Percentiles rank a stretch among this genome's conserved stretches.
phyloP scores from a whole-genome alignment of 1,140 invertebrate genomes.

The Hylaeus anthracinus region DNA sequence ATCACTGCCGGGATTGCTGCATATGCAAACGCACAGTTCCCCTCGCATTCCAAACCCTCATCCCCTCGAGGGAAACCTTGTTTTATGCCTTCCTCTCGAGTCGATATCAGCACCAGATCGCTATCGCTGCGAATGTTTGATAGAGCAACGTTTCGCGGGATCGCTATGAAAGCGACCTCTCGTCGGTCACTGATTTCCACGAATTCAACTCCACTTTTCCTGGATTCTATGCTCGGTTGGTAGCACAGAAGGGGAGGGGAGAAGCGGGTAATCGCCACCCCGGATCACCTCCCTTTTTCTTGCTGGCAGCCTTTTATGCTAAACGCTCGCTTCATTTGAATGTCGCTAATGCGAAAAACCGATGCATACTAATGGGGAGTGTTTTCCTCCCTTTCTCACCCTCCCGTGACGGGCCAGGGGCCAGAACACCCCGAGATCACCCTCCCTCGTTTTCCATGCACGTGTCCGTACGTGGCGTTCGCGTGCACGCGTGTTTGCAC shows the following conservation, averaged over 20 bases:
- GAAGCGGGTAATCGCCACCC: constrained; percentile 14
- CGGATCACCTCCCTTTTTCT: constrained; percentile 30
- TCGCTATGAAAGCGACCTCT: too few species aligned
- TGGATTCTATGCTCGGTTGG: background rate
- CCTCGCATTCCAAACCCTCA: too few species aligned
- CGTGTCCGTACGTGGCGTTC: constrained; percentile 40
- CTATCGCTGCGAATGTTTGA: background rate
- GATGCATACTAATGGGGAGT: constrained; percentile 79
- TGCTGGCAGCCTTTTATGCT: constrained; percentile 76
- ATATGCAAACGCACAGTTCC: too few species aligned
- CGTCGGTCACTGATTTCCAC: background rate
- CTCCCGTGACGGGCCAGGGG: background rate
- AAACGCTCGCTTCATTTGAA: constrained; percentile 80
- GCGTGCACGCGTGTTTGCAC: constrained; percentile 25
- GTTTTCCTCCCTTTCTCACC: constrained; percentile 31
- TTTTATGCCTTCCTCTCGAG: background rate
- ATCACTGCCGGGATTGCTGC: too few species aligned
- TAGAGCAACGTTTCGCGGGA: background rate
- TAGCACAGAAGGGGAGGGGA: too few species aligned
- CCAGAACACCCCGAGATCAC: constrained; percentile 26
- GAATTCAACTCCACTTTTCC: background rate
- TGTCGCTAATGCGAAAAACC: constrained; percentile 80
- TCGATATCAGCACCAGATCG: background rate
- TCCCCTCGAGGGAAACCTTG: too few species aligned
- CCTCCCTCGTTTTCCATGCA: background rate